Evolutionary conservation across 2,888 invertebrate species (phyloP), one percentile per base, ranked within the genome.

Genomic region (Epinotia nisella): DNA sequence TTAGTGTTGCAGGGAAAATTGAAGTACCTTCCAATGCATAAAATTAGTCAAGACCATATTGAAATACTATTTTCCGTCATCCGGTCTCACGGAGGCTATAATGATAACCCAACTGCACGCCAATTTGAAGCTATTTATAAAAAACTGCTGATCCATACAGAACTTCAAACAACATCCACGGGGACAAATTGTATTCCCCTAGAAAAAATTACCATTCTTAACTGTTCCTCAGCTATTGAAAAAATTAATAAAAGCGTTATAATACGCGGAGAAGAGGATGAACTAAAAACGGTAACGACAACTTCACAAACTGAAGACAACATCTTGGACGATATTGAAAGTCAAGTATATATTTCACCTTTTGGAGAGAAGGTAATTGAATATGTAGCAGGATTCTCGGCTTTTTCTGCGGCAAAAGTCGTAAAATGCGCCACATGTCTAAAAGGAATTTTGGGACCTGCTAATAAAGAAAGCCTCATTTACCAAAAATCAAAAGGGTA

Each of bases 91-190:
- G 76, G 76, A 53, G 76, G 76, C 24, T 70, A 67, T 67, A 65
- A 59, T 45, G 74, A 77, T 70, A 78, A 78, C 56, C 78, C 76
- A 10, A 74, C 74, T 35, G 67, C 76, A 21, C 68, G 70, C 2
- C 71, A 74, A 60, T 76, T 76, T 66, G 75, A 75, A 49, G 72
- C 76, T 0, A 74, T 75, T n/a, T 77, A 78, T 60, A 78, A 76
- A 75, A 75, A 76, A 71, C 17, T 76, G 11, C 49, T 78, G 17
- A 55, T 72, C 3, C 75, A 77, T 59, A 64, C 58, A 24, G 74
- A 75, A 68, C 39, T 76, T 9, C 55, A 49, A 41, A 53, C 17
- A 45, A 75, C 39, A 49, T 56, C 56, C 21, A 75, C 58, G 19
- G 72, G 70, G 21, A 71, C 65, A 45, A 75, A 76, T 68, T 75